Evolutionary conservation across 2,888 invertebrate genomes (phyloP).

Genomic region (Acronicta aceris): DNA sequence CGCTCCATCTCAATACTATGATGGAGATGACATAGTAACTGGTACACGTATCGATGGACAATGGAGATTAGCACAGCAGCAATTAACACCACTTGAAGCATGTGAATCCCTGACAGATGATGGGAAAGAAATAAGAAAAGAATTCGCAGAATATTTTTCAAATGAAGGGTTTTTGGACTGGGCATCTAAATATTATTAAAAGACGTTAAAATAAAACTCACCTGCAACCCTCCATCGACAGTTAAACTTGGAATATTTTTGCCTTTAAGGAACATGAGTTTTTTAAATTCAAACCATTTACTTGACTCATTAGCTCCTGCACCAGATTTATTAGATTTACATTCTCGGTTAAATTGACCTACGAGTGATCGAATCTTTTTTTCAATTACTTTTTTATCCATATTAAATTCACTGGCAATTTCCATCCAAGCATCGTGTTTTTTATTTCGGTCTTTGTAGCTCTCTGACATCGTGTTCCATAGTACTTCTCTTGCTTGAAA

Average conservation of each 20-base stretch:
- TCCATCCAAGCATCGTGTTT: slow-evolving; percentile 57
- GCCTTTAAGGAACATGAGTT: slow-evolving; percentile 48
- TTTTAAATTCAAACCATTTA: slow-evolving; percentile 54
- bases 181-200: slow-evolving; percentile 49
- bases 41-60: slow-evolving; percentile 48
- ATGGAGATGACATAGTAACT: slow-evolving; percentile 40
- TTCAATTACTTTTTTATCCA: slow-evolving; percentile 31
- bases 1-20: slow-evolving; percentile 47
- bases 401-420: slow-evolving; percentile 33
- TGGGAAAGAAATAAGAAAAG: slow-evolving; percentile 54
- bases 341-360: slow-evolving; percentile 43
- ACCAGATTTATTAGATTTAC: slow-evolving; percentile 27
- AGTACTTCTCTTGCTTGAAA: slow-evolving; percentile 57
- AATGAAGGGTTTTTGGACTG: slow-evolving; percentile 46
- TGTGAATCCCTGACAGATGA: slow-evolving; percentile 50
- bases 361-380: slow-evolving; percentile 42
- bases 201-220: slow-evolving; percentile 41
- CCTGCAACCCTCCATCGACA: slow-evolving; percentile 39
- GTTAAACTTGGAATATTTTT: slow-evolving; percentile 44
- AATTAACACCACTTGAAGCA: slow-evolving; percentile 51
- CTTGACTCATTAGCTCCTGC: slow-evolving; percentile 32
- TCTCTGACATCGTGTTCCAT: slow-evolving; percentile 53
- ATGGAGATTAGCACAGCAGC: slow-evolving; percentile 52
- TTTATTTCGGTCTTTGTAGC: slow-evolving; percentile 54
- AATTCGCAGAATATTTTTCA: slow-evolving; percentile 54